Evolutionary conservation across 1,140 invertebrate species (phyloP), one percentile per base, ranked within the genome.

Genomic region (Bombus vancouverensis): DNA sequence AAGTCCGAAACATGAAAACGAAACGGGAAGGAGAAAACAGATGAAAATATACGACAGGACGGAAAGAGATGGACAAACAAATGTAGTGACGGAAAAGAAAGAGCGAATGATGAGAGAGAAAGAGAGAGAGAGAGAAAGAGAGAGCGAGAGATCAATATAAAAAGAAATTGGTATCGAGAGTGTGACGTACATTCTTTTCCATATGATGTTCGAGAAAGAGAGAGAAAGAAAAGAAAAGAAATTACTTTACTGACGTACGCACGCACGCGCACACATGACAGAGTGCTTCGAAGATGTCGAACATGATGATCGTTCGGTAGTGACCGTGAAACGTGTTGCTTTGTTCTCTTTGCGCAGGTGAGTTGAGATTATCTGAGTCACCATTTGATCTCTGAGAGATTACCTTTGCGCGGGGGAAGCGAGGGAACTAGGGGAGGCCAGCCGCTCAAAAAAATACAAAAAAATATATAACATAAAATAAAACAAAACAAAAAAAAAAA

Each of bases 301-400:
- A 90, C 78, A 80, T 80, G 89, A 90, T 86, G 92, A 92, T 94
- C 93, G 92, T 93, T 93, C 91, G 92, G 72, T 88, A 91, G 90
- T 90, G 89, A 91, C 82, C 87, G 90, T 89, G 89, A 90, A 83
- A 32, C 73, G 93, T 94, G 93, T 95, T 93, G 91, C 92, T 93
- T 94, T 94, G 93, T 95, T 95, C 92, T 94, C 92, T 95, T 91
- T 94, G 93, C 92, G 93, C 95, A 95, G 94, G 95, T 95, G 95
- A 95, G 95, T 95, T 95, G 93, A 95, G 94, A 94, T 94, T 95
- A 90, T 91, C 89, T 95, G 94, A 95, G 90, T 95, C 95, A 95
- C 93, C 94, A 87, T 95, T 94, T 93, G 91, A 93, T 93, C 90
- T 93, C 91, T 94, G 91, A 94, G 89, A 94, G 91, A 92, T 93